Percentiles rank a stretch among this genome's conserved stretches.
These are phyloP conservation scores for Uloborus plumipes DNA, from an alignment of 2,888 invertebrate species.

Conservation along the genomic window DNA sequence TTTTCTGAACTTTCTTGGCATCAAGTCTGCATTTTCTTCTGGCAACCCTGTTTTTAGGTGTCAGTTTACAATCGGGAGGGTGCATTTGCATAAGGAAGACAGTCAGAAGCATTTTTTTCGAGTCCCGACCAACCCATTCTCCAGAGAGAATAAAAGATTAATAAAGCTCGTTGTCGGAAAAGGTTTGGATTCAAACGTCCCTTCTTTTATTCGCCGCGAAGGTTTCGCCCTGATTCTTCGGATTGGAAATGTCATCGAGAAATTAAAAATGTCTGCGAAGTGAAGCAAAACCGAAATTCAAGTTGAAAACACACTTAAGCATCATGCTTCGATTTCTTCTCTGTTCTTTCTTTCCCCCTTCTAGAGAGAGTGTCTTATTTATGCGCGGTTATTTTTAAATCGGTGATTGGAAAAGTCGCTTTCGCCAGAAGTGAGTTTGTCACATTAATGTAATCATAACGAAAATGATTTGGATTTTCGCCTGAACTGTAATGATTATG, in stretches of 20 bases:
- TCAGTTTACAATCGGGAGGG: conserved; percentile 55
- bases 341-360: too few relatives aligned
- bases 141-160: conserved; percentile 56
- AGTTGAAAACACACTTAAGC: background rate
- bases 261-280: conserved; percentile 14
- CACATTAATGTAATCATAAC: too few relatives aligned
- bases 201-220: conserved; percentile 27
- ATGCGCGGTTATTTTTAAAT: too few relatives aligned
- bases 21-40: too few relatives aligned
- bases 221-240: conserved; percentile 2
- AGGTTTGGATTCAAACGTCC: background rate
- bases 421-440: too few relatives aligned
- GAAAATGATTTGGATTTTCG: too few relatives aligned
- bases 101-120: background rate
- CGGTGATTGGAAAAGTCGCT: too few relatives aligned
- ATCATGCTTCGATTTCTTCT: too few relatives aligned
- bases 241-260: background rate
- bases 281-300: conserved; percentile 12
- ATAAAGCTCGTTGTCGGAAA: conserved; percentile 34
- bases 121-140: background rate
- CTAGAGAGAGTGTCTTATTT: too few relatives aligned
- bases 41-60: conserved; percentile 31
- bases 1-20: too few relatives aligned
- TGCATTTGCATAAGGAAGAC: conserved; percentile 50
- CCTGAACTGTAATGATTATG: too few relatives aligned